Percentiles rank a stretch among this genome's conserved stretches.
These are phyloP conservation scores for Benthosema pterotum DNA, from an alignment of 2,797 vertebrate species.

Conservation along the genomic window DNA sequence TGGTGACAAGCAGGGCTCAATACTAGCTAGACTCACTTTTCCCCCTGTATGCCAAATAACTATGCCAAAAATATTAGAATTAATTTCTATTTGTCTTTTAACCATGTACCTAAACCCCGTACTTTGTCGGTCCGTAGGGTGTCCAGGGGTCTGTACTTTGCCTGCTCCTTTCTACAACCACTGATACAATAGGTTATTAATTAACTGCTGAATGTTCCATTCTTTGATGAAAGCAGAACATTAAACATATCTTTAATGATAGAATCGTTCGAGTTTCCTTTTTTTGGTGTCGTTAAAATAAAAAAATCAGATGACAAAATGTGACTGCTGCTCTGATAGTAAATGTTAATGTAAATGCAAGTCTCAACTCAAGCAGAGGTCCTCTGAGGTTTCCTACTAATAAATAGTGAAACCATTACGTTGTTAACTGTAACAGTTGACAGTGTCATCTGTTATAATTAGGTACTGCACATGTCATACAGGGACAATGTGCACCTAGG, in stretches of 20 bases:
- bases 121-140: no score
- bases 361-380: neutral
- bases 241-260: neutral
- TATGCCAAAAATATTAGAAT: no score
- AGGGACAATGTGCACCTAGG: constrained; percentile 35
- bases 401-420: no score
- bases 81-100: no score
- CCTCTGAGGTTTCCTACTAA: neutral
- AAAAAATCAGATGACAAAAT: neutral
- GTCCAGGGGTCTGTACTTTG: no score
- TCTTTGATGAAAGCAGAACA: neutral
- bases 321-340: constrained; percentile 21
- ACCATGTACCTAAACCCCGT: no score
- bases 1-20: no score
- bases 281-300: no score
- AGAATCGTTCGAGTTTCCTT: no score
- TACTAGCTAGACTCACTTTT: no score
- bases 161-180: no score
- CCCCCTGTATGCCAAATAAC: no score
- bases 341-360: constrained; percentile 17
- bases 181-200: constrained; percentile 14
- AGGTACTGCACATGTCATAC: constrained; percentile 16
- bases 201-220: constrained; percentile 17
- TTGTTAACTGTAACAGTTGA: constrained; percentile 7
- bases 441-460: constrained; percentile 36